Conservation (phyloP, 1,140 invertebrate species). For the Lepidostoma basale region DNA sequence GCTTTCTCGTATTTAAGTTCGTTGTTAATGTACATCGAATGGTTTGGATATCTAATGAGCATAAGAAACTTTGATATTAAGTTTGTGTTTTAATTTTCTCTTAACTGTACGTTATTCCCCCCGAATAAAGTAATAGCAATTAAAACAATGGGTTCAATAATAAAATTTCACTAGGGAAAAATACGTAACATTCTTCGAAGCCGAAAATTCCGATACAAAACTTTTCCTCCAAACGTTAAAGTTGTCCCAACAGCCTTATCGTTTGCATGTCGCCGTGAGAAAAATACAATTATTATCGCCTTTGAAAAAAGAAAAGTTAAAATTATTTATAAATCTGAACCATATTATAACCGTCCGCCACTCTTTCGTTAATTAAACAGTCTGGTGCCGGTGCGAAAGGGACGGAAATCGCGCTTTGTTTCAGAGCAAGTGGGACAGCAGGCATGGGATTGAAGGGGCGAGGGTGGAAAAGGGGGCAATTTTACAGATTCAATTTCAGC, state of each 20-base stretch:
- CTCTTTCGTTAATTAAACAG: constrained; percentile 46
- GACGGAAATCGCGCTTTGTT: not conserved
- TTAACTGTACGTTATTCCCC: no score
- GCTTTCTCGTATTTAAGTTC: no score
- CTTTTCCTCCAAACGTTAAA: not conserved
- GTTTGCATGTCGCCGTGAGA: constrained; percentile 11
- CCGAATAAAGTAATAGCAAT: no score
- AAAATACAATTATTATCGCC: constrained; percentile 34
- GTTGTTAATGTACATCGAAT: no score
- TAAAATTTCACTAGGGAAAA: no score
- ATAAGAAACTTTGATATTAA: no score
- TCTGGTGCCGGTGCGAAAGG: constrained; percentile 30
- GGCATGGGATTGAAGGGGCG: constrained; percentile 1
- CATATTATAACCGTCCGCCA: constrained; percentile 39
- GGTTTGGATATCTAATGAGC: no score
- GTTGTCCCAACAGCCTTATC: not conserved
- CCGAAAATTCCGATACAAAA: not conserved
- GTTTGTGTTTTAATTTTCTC: no score
- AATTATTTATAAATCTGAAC: constrained; percentile 45
- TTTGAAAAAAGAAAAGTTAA: constrained; percentile 36
- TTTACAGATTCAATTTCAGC: constrained; percentile 47
- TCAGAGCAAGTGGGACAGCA: constrained; percentile 1
- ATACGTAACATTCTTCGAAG: no score
- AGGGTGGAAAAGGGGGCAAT: constrained; percentile 39
- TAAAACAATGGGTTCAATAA: no score